Evolutionary conservation across 2,113 vertebrate species (phyloP).

Genomic region (Tachycineta bicolor): DNA sequence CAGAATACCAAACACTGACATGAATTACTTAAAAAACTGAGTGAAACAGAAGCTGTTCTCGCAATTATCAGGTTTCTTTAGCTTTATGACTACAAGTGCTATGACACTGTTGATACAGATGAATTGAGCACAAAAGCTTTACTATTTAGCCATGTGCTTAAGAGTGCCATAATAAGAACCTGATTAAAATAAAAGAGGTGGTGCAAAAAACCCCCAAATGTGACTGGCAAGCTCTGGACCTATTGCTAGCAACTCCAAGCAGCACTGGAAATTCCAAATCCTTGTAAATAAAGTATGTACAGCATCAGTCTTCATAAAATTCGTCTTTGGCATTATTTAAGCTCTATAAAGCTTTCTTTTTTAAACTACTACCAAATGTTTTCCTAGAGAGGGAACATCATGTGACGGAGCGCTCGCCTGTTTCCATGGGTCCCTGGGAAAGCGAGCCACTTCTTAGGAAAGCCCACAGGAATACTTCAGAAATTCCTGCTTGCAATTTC

Average conservation of each 20-base stretch:
- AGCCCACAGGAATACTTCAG: conserved; percentile 49
- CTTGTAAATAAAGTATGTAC: background rate
- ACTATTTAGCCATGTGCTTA: background rate
- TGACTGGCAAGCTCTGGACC: background rate
- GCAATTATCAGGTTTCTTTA: background rate
- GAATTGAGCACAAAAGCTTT: background rate
- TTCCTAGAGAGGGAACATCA: conserved; percentile 54
- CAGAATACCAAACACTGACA: background rate
- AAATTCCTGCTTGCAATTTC: background rate
- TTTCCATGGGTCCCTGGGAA: conserved; percentile 36
- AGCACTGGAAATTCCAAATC: background rate
- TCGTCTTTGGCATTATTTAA: background rate
- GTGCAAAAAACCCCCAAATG: background rate
- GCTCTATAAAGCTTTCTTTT: conserved; percentile 38
- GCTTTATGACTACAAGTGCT: background rate
- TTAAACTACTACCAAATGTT: conserved; percentile 58
- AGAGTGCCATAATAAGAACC: background rate
- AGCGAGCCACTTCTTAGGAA: background rate
- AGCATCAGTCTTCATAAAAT: background rate
- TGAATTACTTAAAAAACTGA: background rate
- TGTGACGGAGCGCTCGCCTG: background rate
- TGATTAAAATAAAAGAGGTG: background rate
- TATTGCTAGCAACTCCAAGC: background rate
- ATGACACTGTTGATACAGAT: background rate
- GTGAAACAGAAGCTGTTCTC: background rate